Evolutionary conservation across 2,888 invertebrate species (phyloP), one percentile per base, ranked within the genome.

Genomic region (Rhaphigaster nebulosa): DNA sequence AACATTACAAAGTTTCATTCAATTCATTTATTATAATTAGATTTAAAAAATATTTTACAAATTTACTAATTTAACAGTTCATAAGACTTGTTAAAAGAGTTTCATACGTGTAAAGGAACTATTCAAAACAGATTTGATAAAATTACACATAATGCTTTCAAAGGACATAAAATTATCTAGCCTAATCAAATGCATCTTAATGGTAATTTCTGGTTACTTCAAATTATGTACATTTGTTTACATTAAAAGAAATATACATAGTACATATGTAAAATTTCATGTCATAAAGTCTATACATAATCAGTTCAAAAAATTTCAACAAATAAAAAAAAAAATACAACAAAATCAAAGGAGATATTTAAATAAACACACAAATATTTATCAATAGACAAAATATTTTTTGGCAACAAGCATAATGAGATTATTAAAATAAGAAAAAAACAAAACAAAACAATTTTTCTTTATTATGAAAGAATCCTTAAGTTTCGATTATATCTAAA

Each of bases 201-300:
- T 84, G 84, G 84, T 84, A 84, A 84, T 84, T 84, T 84, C 45
- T n/a, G 84, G 45, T 84, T 84, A 50, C 45, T 45, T 84, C n/a
- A 84, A 84, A 84, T n/a, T 84, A 84, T 84, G 84, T 84, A 84
- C 84, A 84, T n/a, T 84, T 84, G 84, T 84, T 84, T 84, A 84
- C 84, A 84, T 45, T 45, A 84, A 45, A 45, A 84, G 84, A 45
- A 84, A 84, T 76, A 76, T 84, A 84, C 84, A 84, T 84, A 45
- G 23, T 45, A 84, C 45, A 26, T 45, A 84, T 45, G 84, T 38
- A 45, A n/a, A 38, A 45, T 80, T 50, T 45, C n/a, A 84, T 84
- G 84, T 6, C 70, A 84, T 50, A 41, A 84, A 84, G n/a, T 84
- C 84, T 84, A 84, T 84, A 84, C 84, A 84, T 45, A 45, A 45